phyloP scores from a whole-genome alignment of 2,797 vertebrate genomes.

The Ispidina lecontei region DNA sequence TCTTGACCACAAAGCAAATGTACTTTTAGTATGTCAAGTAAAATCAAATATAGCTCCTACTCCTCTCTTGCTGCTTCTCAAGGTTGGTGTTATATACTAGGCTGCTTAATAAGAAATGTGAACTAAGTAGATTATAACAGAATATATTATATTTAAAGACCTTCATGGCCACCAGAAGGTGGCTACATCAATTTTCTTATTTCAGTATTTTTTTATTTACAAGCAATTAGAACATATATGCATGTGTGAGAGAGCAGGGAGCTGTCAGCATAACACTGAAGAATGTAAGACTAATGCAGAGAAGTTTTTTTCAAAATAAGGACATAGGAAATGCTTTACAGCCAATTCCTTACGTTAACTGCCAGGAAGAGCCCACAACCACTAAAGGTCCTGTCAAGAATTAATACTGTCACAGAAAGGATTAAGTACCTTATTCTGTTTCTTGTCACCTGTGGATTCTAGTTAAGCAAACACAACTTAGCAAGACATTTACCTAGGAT shows the following conservation, averaged over 20 bases:
- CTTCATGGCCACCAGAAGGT: background rate
- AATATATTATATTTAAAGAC: background rate
- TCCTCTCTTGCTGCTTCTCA: constrained; percentile 18
- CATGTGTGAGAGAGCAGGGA: background rate
- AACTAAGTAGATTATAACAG: constrained; percentile 11
- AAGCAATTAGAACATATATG: background rate
- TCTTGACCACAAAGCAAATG: constrained; percentile 53
- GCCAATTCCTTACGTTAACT: background rate
- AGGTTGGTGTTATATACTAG: constrained; percentile 2
- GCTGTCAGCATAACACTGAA: background rate
- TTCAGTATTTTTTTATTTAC: background rate
- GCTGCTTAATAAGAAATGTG: constrained; percentile 39
- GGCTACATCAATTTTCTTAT: background rate
- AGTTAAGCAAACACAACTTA: background rate
- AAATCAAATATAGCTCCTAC: background rate
- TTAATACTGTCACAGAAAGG: background rate
- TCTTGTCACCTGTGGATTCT: background rate
- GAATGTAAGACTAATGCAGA: background rate
- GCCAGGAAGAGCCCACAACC: background rate
- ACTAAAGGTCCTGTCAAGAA: background rate
- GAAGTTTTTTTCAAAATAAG: background rate
- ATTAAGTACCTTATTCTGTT: background rate
- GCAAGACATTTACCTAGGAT: background rate
- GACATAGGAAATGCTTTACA: background rate
- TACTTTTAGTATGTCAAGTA: constrained; percentile 59